Conservation (phyloP, 2,113 vertebrate genomes). For the Oreocharis arfaki region DNA sequence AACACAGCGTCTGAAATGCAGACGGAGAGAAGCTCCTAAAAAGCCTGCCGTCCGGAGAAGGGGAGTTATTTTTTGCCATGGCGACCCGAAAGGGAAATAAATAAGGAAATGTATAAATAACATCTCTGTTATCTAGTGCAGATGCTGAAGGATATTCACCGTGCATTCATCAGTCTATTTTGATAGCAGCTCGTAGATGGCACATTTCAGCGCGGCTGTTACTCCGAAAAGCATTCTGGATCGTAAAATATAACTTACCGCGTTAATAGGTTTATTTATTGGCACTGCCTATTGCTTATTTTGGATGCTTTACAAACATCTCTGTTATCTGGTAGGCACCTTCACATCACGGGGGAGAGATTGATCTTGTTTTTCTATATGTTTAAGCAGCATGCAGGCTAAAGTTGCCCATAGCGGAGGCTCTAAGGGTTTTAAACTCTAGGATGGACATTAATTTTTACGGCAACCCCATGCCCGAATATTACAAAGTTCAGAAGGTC, state of each 20-base stretch:
- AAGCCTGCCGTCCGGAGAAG: not conserved
- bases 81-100: constrained; percentile 6
- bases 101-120: constrained; percentile 18
- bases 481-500: constrained; percentile 79
- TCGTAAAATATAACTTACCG: constrained; percentile 82
- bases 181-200: constrained; percentile 51
- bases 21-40: not conserved
- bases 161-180: constrained; percentile 55
- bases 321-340: constrained; percentile 74
- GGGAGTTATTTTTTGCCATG: not conserved
- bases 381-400: constrained; percentile 31
- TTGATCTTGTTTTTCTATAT: constrained; percentile 31
- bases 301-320: constrained; percentile 82
- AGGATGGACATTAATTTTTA: constrained; percentile 73
- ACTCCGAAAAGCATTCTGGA: constrained; percentile 73
- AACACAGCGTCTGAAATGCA: not conserved
- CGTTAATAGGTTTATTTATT: constrained; percentile 84
- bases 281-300: constrained; percentile 79
- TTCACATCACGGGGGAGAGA: constrained; percentile 55
- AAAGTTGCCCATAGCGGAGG: constrained; percentile 1
- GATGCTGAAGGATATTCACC: constrained; percentile 28
- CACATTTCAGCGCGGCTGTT: constrained; percentile 68
- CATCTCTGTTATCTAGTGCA: constrained; percentile 21
- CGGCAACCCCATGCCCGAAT: constrained; percentile 75
- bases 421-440: constrained; percentile 52